Base-by-base conservation (phyloP, 1,140 invertebrate species). In the Listronotus bonariensis region DNA sequence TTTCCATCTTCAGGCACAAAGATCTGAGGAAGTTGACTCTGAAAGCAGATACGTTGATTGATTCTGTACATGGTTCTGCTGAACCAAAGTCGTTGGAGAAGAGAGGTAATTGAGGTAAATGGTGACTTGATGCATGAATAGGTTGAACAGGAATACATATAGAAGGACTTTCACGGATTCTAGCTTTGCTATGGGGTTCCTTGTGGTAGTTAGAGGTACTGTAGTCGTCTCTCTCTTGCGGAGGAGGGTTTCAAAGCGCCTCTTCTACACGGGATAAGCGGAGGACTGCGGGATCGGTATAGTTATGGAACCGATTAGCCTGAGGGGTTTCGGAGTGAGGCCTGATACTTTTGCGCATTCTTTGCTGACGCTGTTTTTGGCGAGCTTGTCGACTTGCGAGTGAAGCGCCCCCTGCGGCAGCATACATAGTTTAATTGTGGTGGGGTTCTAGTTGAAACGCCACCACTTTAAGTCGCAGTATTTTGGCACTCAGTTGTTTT, bases 401-500 rank as follows among this genome's bases (percentile, higher is more conserved):
- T 71, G 86, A 87, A 69, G 87, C 87, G 76, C 87, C 88, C 72
- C 87, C 88, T 74, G 87, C 88, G 72, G 88, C 88, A 73, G 87
- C 88, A 82, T 89, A 89, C 88, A 89, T 89, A 68, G 81, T 81
- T 58, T 72, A 71, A 69, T 70, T 18, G 55, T 64, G 61, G 46
- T 9, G 42, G 46, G 18, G 12, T 48, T 43, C 31, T 41, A 42
- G 12, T n/a, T 17, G 36, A 9, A 17, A 55, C 14, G 14, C 12
- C n/a, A 5, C 5, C n/a, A 5, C 3, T 6, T 6, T 5, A 5
- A 6, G 5, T 34, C 32, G n/a, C n/a, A 34, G 32, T 6, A 34
- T 34, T 34, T 34, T 34, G 32, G 32, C 32, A 34, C 32, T 34
- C 9, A 9, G 9, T 34, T 34, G 32, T 34, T 34, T 34, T 9